Evolutionary conservation across 2,113 vertebrate species (phyloP).

Genomic region (Planiliza haematocheilus): DNA sequence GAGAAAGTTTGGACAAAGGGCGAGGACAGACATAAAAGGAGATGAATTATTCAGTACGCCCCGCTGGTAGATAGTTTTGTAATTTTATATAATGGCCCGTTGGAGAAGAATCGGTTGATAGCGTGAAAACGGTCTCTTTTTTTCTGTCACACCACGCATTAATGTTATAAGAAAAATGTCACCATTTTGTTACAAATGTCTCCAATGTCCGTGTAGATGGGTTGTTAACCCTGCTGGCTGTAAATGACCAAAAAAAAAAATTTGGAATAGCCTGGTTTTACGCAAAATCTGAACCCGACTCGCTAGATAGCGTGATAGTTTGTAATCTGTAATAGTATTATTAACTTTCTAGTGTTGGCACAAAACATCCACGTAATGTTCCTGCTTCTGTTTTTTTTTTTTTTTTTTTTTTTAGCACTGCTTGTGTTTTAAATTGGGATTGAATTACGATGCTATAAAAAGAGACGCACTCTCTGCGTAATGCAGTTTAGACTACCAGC

Average conservation of each 20-base stretch:
- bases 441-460: constrained; percentile 87
- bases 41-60: constrained; percentile 89
- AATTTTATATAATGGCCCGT: constrained; percentile 87
- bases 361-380: constrained; percentile 33
- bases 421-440: constrained; percentile 79
- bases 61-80: constrained; percentile 90
- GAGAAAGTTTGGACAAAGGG: constrained; percentile 88
- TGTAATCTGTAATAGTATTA: constrained; percentile 24
- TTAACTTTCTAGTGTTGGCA: constrained; percentile 3
- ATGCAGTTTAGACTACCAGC: constrained; percentile 86
- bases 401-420: not conserved
- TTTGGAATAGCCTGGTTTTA: constrained; percentile 21
- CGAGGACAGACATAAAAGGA: constrained; percentile 85
- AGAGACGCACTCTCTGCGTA: constrained; percentile 83
- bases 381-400: constrained; percentile 5
- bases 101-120: constrained; percentile 83
- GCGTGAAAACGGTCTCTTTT: constrained; percentile 84
- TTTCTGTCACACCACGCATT: constrained; percentile 70
- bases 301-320: constrained; percentile 16
- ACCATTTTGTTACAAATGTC: constrained; percentile 56
- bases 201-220: constrained; percentile 31
- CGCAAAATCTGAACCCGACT: constrained; percentile 15
- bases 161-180: constrained; percentile 60
- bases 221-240: constrained; percentile 30
- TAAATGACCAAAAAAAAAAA: constrained; percentile 11